phyloP scores from a whole-genome alignment of 2,888 invertebrate species.

The Sericinus montela region DNA sequence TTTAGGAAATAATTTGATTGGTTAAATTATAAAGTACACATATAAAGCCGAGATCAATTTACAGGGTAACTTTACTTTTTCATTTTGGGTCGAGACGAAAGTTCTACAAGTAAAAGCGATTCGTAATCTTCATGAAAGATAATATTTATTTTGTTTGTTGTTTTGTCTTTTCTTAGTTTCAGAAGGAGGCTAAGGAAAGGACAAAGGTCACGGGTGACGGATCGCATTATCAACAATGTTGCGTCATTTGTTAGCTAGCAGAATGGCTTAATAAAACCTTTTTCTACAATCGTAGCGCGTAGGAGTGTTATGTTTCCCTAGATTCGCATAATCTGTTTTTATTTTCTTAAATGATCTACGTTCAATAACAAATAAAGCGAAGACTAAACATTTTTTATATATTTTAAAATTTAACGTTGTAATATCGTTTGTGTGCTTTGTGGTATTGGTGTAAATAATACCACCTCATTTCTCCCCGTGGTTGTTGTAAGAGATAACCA shows the following conservation, averaged over 20 bases:
- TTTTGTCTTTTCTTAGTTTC: background rate
- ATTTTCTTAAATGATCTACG: background rate
- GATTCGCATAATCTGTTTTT: background rate
- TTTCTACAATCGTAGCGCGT: background rate
- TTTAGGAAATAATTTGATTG: background rate
- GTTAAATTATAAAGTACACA: background rate
- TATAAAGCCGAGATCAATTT: constrained; percentile 1
- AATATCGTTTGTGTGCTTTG: too few relatives aligned
- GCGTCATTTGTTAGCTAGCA: constrained; percentile 5
- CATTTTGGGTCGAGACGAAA: constrained; percentile 5
- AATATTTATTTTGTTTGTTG: constrained; percentile 15
- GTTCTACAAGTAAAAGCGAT: background rate
- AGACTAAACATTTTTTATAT: too few relatives aligned
- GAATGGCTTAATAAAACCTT: constrained; percentile 7
- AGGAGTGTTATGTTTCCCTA: background rate
- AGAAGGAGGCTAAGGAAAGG: constrained; percentile 9
- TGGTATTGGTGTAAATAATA: too few relatives aligned
- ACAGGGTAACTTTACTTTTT: constrained; percentile 1
- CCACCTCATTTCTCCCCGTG: too few relatives aligned
- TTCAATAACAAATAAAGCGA: too few relatives aligned
- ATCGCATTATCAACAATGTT: constrained; percentile 12
- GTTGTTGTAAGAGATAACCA: too few relatives aligned
- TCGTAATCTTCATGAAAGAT: constrained; percentile 10
- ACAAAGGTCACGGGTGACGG: constrained; percentile 18
- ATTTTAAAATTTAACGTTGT: too few relatives aligned